Conservation (phyloP, 2,113 vertebrate species). For the Leptobrachium leishanense region DNA sequence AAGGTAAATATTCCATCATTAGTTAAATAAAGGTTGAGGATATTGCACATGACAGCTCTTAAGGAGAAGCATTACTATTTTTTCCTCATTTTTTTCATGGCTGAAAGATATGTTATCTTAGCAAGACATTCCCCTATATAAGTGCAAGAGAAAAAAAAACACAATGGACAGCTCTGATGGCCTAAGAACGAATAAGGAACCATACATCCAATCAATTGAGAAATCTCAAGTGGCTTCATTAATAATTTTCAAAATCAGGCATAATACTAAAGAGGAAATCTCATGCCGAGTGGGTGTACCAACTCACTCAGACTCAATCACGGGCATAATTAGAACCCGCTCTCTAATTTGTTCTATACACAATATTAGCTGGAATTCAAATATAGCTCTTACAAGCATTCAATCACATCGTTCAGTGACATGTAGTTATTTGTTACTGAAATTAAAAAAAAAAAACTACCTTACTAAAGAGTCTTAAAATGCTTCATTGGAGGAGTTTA, state of each 20-base stretch:
- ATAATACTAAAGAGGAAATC: background rate
- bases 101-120: background rate
- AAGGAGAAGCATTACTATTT: background rate
- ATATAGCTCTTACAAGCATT: background rate
- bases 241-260: slow-evolving; percentile 45
- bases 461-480: too few relatives aligned
- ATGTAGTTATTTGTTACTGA: background rate
- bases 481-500: too few relatives aligned
- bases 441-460: too few relatives aligned
- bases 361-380: background rate
- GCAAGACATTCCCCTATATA: slow-evolving; percentile 1
- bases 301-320: background rate
- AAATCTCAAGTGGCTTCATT: slow-evolving; percentile 33
- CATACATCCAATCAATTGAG: slow-evolving; percentile 35
- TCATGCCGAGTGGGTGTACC: slow-evolving; percentile 13
- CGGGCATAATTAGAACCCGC: slow-evolving; percentile 5
- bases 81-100: background rate
- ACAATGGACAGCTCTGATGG: slow-evolving; percentile 14
- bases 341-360: background rate
- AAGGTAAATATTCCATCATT: too few relatives aligned
- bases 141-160: slow-evolving; percentile 3
- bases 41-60: slow-evolving; percentile 1
- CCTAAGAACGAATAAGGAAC: slow-evolving; percentile 1
- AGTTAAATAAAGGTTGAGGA: background rate
- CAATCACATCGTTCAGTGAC: background rate